Percentiles rank a stretch among this genome's conserved stretches.
Evolutionary conservation across 2,888 invertebrate species (phyloP).

Genomic region (Macaria notata): DNA sequence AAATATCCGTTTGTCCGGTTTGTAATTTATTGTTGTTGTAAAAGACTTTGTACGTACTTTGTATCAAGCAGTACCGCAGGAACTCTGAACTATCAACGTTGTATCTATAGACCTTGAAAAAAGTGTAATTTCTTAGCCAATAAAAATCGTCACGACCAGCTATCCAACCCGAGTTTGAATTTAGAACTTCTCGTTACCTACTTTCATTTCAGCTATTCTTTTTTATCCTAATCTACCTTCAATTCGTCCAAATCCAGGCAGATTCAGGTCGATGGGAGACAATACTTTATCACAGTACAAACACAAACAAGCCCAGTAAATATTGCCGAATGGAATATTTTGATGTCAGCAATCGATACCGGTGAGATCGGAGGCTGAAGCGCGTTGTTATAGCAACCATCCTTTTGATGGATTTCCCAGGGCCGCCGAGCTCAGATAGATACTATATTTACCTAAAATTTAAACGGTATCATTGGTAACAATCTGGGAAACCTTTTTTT

Average conservation of each 20-base stretch:
- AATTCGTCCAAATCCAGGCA: background rate
- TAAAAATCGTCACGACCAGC: no score
- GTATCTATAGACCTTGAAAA: no score
- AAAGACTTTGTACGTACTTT: no score
- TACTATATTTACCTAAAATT: constrained; percentile 41
- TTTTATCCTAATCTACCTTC: no score
- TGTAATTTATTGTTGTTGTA: no score
- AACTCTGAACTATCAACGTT: no score
- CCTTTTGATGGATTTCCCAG: constrained; percentile 55
- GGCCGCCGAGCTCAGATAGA: constrained; percentile 33
- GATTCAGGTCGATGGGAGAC: background rate
- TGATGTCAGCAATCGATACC: constrained; percentile 68
- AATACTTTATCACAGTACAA: constrained; percentile 20
- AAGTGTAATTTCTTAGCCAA: no score
- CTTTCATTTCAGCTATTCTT: no score
- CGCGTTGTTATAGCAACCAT: constrained; percentile 67
- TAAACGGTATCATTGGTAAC: constrained; percentile 44
- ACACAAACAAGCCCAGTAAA: constrained; percentile 23
- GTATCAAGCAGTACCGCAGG: no score
- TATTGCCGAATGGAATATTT: constrained; percentile 48
- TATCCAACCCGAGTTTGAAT: no score
- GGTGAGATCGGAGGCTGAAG: constrained; percentile 56
- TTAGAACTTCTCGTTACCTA: no score
- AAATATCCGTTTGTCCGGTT: no score
- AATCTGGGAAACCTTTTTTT: constrained; percentile 26